Percentiles rank a stretch among this genome's conserved stretches.
Evolutionary conservation across 2,888 invertebrate species (phyloP).

Genomic region (Mesochorus sp.): DNA sequence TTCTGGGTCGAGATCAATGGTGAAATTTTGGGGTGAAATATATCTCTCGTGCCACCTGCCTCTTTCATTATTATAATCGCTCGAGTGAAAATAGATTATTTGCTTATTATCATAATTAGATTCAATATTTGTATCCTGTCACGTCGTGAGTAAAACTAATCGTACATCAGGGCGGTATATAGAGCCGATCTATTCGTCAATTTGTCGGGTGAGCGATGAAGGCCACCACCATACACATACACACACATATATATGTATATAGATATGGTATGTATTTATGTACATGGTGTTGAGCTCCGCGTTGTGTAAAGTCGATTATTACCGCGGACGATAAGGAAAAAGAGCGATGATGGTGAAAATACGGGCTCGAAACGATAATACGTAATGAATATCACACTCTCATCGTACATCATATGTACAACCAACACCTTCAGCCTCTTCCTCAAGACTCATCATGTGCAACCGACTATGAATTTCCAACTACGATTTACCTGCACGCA

Average conservation of each 20-base stretch:
- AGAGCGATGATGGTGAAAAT: slow-evolving; percentile 44
- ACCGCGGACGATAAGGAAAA: not conserved
- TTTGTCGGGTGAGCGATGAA: slow-evolving; percentile 51
- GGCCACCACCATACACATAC: not conserved
- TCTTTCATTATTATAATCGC: slow-evolving; percentile 72
- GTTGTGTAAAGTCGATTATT: no score
- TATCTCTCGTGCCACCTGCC: slow-evolving; percentile 70
- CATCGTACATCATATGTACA: not conserved
- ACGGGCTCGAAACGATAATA: slow-evolving; percentile 43
- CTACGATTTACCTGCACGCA: slow-evolving; percentile 57
- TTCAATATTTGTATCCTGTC: slow-evolving; percentile 79
- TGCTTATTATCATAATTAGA: slow-evolving; percentile 78
- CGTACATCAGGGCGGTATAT: slow-evolving; percentile 70
- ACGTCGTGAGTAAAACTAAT: slow-evolving; percentile 69
- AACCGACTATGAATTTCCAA: slow-evolving; percentile 37
- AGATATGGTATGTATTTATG: not conserved
- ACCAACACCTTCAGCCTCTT: slow-evolving; percentile 48
- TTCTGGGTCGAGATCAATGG: not conserved
- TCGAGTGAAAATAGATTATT: slow-evolving; percentile 75
- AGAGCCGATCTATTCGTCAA: slow-evolving; percentile 66
- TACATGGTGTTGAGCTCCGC: no score
- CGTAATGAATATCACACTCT: slow-evolving; percentile 45
- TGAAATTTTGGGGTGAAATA: not conserved
- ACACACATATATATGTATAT: not conserved
- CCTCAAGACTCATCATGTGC: slow-evolving; percentile 47